phyloP scores from a whole-genome alignment of 2,888 invertebrate species.

The Calameuta idolon region DNA sequence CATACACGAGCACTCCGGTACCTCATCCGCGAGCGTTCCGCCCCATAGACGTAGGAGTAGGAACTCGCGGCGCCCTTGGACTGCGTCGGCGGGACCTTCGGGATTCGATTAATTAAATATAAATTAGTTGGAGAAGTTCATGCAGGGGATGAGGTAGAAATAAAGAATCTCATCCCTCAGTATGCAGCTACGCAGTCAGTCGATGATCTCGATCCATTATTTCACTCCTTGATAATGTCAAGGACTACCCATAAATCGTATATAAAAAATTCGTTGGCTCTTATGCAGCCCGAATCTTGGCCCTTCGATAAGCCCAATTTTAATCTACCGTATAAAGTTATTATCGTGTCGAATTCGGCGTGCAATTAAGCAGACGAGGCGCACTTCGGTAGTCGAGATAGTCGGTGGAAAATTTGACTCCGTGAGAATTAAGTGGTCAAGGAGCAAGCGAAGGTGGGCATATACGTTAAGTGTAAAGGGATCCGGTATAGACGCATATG shows the following conservation, averaged over 20 bases:
- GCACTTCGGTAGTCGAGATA: background rate
- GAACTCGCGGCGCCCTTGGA: slow-evolving; percentile 18
- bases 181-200: slow-evolving; percentile 14
- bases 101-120: slow-evolving; percentile 54
- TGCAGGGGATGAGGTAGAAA: background rate
- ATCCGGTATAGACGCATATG: background rate
- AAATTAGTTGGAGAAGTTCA: slow-evolving; percentile 40
- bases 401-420: background rate
- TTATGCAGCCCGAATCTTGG: background rate
- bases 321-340: background rate
- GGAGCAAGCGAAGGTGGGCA: background rate
- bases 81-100: slow-evolving; percentile 13
- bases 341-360: background rate
- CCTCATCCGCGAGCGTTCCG: background rate
- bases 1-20: background rate
- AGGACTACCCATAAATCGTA: background rate
- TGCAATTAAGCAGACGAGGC: background rate
- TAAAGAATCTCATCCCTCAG: slow-evolving; percentile 1
- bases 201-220: background rate
- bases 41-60: background rate
- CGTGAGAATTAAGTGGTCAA: background rate
- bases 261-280: background rate
- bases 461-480: background rate
- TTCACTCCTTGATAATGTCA: background rate
- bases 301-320: background rate